Evolutionary conservation across 53 echinoderm and acorn worm genomes (phyloP), one percentile per base, ranked within the genome.

Genomic region (Luidia sarsii): DNA sequence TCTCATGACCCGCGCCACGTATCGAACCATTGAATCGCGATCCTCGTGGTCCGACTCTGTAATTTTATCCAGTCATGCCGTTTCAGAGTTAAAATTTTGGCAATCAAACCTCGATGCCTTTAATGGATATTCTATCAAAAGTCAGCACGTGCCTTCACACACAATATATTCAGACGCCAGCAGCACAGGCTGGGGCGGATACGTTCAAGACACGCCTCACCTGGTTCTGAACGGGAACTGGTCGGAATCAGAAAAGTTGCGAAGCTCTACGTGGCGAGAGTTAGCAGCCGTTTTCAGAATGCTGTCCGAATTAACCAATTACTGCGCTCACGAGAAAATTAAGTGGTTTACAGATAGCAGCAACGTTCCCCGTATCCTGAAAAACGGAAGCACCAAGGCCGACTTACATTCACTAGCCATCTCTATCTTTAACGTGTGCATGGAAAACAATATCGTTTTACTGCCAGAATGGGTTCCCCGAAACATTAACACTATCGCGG

Each of bases 231-330:
- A 33, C 35, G 52, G 37, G 30, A 14, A 33, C 22, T 82, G 57
- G 68, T 53, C 82, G 2, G 2, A 2, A 24, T 1, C 19, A 0
- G 68, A 66, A 6, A 2, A 6, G 49, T 33, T 59, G 29, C 32
- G 18, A 9, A 70, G 83, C 45, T 83, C 83, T 34, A 83, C 83
- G 2, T 83, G 83, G 83, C 70, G 83, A 1, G 84, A 71, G 48
- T 45, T 83, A 25, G 71, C 83, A 21, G 62, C 83, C 57, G 66
- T 81, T 21, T 33, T 64, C 5, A 41, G 50, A 32, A 53, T 51
- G 20, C 49, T 81, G n/a, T 33, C 53, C 0, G 81, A 66, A 51
- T 39, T 15, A n/a, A 2, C 57, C 24, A 2, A 67, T 1, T 7
- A 33, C 2, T 70, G 59, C 30, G n/a, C 39, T 8, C 67, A 82